Conservation (phyloP, 2,113 vertebrate species). For the Corydoras sp. region DNA sequence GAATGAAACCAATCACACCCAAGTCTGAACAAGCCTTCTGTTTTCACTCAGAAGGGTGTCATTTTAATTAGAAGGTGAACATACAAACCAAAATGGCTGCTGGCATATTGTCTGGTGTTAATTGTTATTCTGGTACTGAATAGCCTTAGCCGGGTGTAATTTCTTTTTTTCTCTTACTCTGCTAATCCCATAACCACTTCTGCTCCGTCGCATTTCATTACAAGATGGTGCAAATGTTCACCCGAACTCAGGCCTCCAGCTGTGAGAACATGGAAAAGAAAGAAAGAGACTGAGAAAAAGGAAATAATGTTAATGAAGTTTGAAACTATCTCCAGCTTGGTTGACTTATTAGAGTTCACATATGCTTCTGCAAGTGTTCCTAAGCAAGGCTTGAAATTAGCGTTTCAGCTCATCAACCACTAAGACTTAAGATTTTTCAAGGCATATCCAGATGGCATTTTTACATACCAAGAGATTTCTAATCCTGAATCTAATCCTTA, state of each 20-base stretch:
- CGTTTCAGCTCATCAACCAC: not conserved
- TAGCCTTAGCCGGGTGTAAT: constrained; percentile 18
- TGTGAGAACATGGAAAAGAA: constrained; percentile 6
- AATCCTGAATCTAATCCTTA: not conserved
- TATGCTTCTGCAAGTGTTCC: not conserved
- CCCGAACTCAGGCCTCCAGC: constrained; percentile 25
- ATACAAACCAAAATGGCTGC: constrained; percentile 6
- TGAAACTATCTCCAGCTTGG: constrained; percentile 7
- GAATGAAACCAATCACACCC: constrained; percentile 16
- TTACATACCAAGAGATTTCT: not conserved
- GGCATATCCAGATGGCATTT: not conserved
- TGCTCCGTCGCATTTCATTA: constrained; percentile 32
- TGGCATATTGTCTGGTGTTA: constrained; percentile 19
- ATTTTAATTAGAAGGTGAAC: constrained; percentile 23
- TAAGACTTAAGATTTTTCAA: not conserved
- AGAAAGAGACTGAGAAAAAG: constrained; percentile 3
- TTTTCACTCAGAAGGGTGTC: constrained; percentile 21
- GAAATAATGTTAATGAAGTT: constrained; percentile 13
- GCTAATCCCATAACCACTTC: constrained; percentile 30
- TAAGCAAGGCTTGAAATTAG: too few species aligned
- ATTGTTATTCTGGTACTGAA: constrained; percentile 19
- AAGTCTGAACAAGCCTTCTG: constrained; percentile 1
- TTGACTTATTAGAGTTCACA: not conserved
- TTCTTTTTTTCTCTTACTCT: constrained; percentile 18
- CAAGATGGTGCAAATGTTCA: not conserved